phyloP scores from a whole-genome alignment of 1,140 invertebrate genomes.

The Meteorus sp. region DNA sequence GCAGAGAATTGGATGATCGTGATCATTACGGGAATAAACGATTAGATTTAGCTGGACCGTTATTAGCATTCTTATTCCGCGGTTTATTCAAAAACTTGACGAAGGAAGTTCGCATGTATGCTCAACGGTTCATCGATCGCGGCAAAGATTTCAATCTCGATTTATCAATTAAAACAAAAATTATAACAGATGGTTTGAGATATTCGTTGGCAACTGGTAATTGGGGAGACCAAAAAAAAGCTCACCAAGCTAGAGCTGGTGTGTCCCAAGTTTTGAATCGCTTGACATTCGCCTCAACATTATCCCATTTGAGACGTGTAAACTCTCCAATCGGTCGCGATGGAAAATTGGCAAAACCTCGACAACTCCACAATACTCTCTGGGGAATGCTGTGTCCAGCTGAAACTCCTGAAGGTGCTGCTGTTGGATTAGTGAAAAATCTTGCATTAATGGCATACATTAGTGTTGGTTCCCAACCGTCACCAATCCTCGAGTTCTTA shows the following conservation, averaged over 20 bases:
- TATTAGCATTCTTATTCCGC: slow-evolving; percentile 94
- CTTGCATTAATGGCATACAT: slow-evolving; percentile 99
- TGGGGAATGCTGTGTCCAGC: slow-evolving; percentile 99
- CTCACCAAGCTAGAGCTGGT: slow-evolving; percentile 94
- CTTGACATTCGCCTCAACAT: slow-evolving; percentile 95
- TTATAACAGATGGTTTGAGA: slow-evolving; percentile 96
- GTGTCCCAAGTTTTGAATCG: slow-evolving; percentile 94
- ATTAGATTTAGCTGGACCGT: slow-evolving; percentile 93
- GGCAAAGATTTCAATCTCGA: slow-evolving; percentile 98
- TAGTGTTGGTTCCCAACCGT: slow-evolving; percentile 96
- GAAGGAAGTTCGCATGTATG: slow-evolving; percentile 96
- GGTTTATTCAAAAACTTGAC: slow-evolving; percentile 91
- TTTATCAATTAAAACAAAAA: slow-evolving; percentile 94
- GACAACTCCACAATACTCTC: slow-evolving; percentile 96
- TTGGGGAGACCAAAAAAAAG: slow-evolving; percentile 99
- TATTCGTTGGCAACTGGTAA: slow-evolving; percentile 99
- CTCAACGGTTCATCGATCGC: slow-evolving; percentile 98
- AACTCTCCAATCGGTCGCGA: slow-evolving; percentile 99
- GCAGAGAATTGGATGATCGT: slow-evolving; percentile 95
- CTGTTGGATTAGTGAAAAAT: slow-evolving; percentile 94
- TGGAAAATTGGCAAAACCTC: slow-evolving; percentile 96
- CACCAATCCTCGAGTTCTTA: slow-evolving; percentile 98
- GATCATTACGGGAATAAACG: slow-evolving; percentile 99
- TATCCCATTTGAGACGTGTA: slow-evolving; percentile 94
- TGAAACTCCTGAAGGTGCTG: slow-evolving; percentile 96